Evolutionary conservation across 2,113 vertebrate species (phyloP), one percentile per base, ranked within the genome.

Genomic region (Mugil cephalus): DNA sequence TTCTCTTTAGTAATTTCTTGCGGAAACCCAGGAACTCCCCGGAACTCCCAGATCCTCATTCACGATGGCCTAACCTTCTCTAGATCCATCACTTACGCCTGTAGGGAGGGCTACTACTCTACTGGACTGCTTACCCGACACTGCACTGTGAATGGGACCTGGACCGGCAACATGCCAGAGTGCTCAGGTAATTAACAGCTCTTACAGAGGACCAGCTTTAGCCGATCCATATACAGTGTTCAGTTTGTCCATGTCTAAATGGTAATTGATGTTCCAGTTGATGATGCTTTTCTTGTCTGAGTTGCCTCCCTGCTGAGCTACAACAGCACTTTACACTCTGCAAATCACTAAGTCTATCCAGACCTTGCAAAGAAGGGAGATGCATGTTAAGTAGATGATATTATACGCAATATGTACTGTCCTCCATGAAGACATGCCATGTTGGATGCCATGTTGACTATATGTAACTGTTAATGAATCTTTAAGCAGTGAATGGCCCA

Each of bases 61-160:
- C 97, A 97, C 1, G 97, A 98, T 0, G 96, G 96, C 81, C 89
- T 98, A 65, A 91, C 95, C 0, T 99, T 98, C 89, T 96, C 97
- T 78, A 97, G 94, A 74, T 98, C 98, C 56, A 95, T 98, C 17
- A 96, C 96, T 2, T 99, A 99, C 1, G 69, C 96, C 56, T 99
- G 98, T 79, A 94, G 97, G 39, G 96, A 98, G 65, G 97, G 98
- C 2, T 98, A 96, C 85, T 99, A 97, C 40, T 97, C 96, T 43
- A 96, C 94, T 0, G 96, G 98, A 19, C 93, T 98, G 81, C 95
- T 98, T 52, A 97, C 96, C 68, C 91, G 98, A 13, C 97, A 98
- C 90, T 99, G 98, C 82, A 98, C 97, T 0, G 96, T 98, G 66
- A 99, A 99, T 0, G 97, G 96, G 15, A 98, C 96, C 6, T 99